Percentiles rank a stretch among this genome's conserved stretches.
phyloP scores from a whole-genome alignment of 2,797 vertebrate species.

The Pseudomugil tenellus region DNA sequence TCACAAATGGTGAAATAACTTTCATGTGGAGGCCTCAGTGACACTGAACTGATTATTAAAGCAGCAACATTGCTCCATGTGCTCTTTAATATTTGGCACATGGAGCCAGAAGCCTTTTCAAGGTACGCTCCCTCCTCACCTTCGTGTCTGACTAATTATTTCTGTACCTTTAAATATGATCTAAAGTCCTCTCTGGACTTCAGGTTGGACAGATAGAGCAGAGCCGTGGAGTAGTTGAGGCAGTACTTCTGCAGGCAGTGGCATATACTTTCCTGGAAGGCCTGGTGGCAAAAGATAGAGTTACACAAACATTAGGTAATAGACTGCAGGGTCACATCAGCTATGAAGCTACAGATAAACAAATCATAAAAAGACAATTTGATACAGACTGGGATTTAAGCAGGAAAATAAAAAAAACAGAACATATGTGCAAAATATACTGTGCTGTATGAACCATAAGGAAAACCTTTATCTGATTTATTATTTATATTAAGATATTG shows the following conservation, averaged over 20 bases:
- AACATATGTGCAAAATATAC: not conserved
- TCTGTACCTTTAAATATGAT: conserved; percentile 88
- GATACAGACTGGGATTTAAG: not conserved
- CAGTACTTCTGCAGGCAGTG: conserved; percentile 92
- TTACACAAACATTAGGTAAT: conserved; percentile 9
- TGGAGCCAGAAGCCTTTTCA: conserved; percentile 25
- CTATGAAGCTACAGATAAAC: conserved; percentile 26
- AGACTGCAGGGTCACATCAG: conserved; percentile 14
- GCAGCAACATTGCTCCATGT: conserved; percentile 4
- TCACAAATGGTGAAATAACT: conserved; percentile 54
- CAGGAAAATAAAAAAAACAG: accelerated
- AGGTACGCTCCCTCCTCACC: conserved; percentile 29
- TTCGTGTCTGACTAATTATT: conserved; percentile 27
- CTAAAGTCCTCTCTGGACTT: conserved; percentile 90
- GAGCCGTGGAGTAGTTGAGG: conserved; percentile 89
- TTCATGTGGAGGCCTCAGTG: conserved; percentile 13
- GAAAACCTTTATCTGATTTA: too few relatives aligned
- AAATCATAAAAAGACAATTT: conserved; percentile 13
- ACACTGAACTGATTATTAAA: conserved; percentile 43
- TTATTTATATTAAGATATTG: too few relatives aligned
- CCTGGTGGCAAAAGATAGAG: conserved; percentile 76
- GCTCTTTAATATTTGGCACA: conserved; percentile 32
- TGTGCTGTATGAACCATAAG: conserved; percentile 6
- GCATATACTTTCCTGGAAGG: conserved; percentile 88
- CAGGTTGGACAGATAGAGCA: conserved; percentile 91